phyloP scores from a whole-genome alignment of 2,797 vertebrate species.

The Serranus cabrilla region DNA sequence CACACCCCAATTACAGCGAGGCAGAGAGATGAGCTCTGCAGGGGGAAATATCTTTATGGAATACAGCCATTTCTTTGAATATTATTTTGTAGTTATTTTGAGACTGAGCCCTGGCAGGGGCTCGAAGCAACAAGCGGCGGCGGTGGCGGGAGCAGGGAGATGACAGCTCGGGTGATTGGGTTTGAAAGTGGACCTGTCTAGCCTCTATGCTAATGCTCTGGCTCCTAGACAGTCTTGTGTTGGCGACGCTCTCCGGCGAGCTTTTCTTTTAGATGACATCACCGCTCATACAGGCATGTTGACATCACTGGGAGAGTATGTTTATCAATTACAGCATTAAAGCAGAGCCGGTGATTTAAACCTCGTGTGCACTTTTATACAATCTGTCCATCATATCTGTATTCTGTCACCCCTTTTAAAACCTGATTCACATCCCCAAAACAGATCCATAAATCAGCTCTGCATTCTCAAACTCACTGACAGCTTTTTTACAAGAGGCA shows the following conservation, averaged over 20 bases:
- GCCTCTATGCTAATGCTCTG: slow-evolving; percentile 85
- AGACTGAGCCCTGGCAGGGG: slow-evolving; percentile 55
- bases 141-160: slow-evolving; percentile 55
- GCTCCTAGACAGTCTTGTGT: slow-evolving; percentile 77
- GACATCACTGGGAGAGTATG: slow-evolving; percentile 47
- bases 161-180: slow-evolving; percentile 77
- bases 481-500: slow-evolving; percentile 47
- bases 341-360: slow-evolving; percentile 34
- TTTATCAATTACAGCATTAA: slow-evolving; percentile 40
- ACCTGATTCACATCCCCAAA: slow-evolving; percentile 34
- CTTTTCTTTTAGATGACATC: slow-evolving; percentile 72
- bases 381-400: slow-evolving; percentile 36
- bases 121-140: slow-evolving; percentile 74
- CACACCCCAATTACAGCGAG: slow-evolving; percentile 85
- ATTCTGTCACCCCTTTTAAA: slow-evolving; percentile 30
- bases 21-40: slow-evolving; percentile 80
- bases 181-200: slow-evolving; percentile 84
- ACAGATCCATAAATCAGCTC: slow-evolving; percentile 42
- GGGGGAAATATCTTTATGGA: slow-evolving; percentile 78
- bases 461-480: slow-evolving; percentile 41
- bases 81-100: slow-evolving; percentile 75
- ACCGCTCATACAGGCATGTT: slow-evolving; percentile 46
- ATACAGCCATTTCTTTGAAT: slow-evolving; percentile 77
- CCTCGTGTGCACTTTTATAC: slow-evolving; percentile 1
- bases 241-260: slow-evolving; percentile 61